A percentile compares a stretch with the other conserved stretches of the same genome.
Conservation (phyloP, 2,797 vertebrate species). For the Acomys russatus region DNA sequence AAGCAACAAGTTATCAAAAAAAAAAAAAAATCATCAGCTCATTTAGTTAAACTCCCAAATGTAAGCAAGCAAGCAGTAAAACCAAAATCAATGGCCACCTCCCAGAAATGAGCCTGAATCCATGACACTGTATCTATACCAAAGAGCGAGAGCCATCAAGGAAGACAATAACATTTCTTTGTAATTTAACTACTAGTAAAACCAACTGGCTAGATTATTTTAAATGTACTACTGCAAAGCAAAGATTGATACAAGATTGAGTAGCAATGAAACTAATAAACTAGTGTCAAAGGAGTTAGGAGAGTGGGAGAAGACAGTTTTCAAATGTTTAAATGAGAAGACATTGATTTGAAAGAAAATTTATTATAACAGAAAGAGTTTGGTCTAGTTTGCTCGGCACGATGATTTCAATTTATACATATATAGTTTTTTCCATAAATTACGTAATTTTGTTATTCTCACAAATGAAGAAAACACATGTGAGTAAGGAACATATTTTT, state of each 20-base stretch:
- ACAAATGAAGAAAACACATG: background rate
- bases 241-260: background rate
- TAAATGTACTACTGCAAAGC: background rate
- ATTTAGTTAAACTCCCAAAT: background rate
- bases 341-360: background rate
- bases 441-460: background rate
- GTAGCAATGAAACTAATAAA: background rate
- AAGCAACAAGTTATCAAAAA: background rate
- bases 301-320: background rate
- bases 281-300: background rate
- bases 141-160: background rate
- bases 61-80: background rate
- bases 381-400: background rate
- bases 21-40: background rate
- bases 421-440: background rate
- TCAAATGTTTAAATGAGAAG: slow-evolving; percentile 6
- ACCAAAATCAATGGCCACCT: background rate
- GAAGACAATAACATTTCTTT: background rate
- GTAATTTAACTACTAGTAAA: background rate
- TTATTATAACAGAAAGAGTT: background rate
- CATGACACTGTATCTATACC: background rate
- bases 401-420: background rate
- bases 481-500: background rate
- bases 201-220: background rate
- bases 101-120: background rate